Evolutionary conservation across 1,140 invertebrate genomes (phyloP), one percentile per base, ranked within the genome.

Genomic region (Apis florea): DNA sequence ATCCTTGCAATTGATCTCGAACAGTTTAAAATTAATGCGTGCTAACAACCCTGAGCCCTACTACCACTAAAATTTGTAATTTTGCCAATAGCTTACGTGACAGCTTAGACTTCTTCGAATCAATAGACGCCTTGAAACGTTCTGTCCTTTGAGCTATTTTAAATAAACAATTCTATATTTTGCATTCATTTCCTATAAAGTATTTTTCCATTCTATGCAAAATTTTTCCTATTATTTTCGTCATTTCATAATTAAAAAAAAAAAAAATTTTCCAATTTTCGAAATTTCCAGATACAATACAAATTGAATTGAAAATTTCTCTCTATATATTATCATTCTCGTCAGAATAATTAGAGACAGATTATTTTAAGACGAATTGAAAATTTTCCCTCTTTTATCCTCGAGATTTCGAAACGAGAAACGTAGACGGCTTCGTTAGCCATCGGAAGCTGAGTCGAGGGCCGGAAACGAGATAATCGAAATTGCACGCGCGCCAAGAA

Each of bases 401-500:
- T 40, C 6, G 31, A 40, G 6, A 40, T 40, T 40, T 40, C 31
- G 31, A 40, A 40, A 40, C 31, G 31, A 40, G 6, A 40, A 26
- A 26, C 24, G 8, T 17, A 15, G 21, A n/a, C 1, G 19, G 21
- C 12, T 67, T n/a, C 12, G 64, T 67, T 67, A 67, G 11, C 40
- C 40, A 67, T 67, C 21, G 12, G 64, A 47, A n/a, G 64, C 19
- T 5, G 64, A 66, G 40, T 66, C 19, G 31, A 66, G 19, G 8
- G 19, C 51, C 68, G 75, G 76, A 81, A 75, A 77, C 73, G 59
- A 73, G 77, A 83, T 87, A 89, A 87, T 84, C 86, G 84, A 87
- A 86, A 85, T 87, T 87, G 85, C 81, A 76, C 69, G 71, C 67
- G 80, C 79, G 85, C 85, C 83, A 87, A 89, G 75, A 71, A 84